phyloP scores from a whole-genome alignment of 2,113 vertebrate genomes.

The Ictidomys tridecemlineatus region DNA sequence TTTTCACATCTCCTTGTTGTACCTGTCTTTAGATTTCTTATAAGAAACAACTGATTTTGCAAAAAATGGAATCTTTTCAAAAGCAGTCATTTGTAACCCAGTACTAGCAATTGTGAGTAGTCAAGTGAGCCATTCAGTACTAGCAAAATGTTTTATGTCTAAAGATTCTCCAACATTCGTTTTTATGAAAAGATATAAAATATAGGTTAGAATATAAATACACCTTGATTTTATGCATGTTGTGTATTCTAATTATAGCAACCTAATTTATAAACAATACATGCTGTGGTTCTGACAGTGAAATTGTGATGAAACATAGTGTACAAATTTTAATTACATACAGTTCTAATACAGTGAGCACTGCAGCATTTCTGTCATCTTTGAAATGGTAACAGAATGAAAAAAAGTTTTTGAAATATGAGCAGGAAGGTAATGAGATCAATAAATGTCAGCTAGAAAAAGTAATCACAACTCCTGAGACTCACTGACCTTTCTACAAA shows the following conservation, averaged over 20 bases:
- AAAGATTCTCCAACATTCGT: slow-evolving; percentile 55
- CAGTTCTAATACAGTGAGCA: slow-evolving; percentile 87
- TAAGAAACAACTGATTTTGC: slow-evolving; percentile 14
- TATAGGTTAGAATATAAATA: slow-evolving; percentile 80
- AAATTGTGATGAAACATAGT: slow-evolving; percentile 86
- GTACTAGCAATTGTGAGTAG: background rate
- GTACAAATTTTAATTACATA: slow-evolving; percentile 89
- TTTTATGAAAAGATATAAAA: slow-evolving; percentile 77
- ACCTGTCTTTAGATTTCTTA: background rate
- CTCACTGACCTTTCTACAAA: slow-evolving; percentile 92
- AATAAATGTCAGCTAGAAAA: slow-evolving; percentile 94
- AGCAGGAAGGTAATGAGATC: slow-evolving; percentile 92
- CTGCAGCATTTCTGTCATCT: slow-evolving; percentile 88
- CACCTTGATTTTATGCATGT: slow-evolving; percentile 79
- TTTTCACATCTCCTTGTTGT: slow-evolving; percentile 21
- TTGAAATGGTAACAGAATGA: slow-evolving; percentile 89
- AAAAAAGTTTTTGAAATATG: slow-evolving; percentile 91
- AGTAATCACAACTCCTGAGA: slow-evolving; percentile 93
- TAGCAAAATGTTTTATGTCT: slow-evolving; percentile 52
- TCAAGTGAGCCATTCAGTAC: background rate
- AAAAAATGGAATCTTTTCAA: slow-evolving; percentile 52
- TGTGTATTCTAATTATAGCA: slow-evolving; percentile 86
- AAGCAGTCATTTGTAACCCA: slow-evolving; percentile 57
- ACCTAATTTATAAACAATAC: slow-evolving; percentile 86
- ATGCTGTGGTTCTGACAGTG: slow-evolving; percentile 85